A percentile compares a stretch with the other conserved stretches of the same genome.
phyloP scores from a whole-genome alignment of 2,888 invertebrate genomes.

The Fissipunctia ypsillon region DNA sequence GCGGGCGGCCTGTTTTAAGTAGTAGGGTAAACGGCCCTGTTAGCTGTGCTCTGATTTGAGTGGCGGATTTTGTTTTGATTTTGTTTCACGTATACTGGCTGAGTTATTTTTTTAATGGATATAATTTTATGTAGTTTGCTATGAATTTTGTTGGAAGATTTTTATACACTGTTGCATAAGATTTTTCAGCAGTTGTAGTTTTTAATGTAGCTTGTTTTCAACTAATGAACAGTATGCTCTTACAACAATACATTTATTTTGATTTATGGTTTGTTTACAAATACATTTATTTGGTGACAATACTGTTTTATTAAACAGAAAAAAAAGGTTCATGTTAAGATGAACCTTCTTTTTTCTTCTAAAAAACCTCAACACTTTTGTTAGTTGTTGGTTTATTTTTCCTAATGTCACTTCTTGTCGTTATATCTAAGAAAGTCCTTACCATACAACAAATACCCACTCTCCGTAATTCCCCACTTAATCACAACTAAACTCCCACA shows the following conservation, averaged over 20 bases:
- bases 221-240: background rate
- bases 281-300: no score
- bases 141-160: conserved; percentile 9
- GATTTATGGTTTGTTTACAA: no score
- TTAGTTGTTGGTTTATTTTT: background rate
- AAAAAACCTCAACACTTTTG: background rate
- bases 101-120: conserved; percentile 43
- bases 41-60: conserved; percentile 59
- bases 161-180: conserved; percentile 13
- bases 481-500: conserved; percentile 22
- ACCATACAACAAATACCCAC: background rate
- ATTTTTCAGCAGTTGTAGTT: conserved; percentile 3
- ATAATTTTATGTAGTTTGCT: conserved; percentile 24
- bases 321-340: no score
- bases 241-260: no score
- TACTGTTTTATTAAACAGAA: no score
- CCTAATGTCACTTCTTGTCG: background rate
- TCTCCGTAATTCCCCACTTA: background rate
- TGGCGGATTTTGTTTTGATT: conserved; percentile 52
- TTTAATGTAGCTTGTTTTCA: background rate
- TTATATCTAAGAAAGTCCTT: no score
- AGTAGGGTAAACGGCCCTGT: conserved; percentile 62
- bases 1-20: conserved; percentile 62
- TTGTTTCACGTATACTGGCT: conserved; percentile 41
- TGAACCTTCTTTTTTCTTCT: no score